Evolutionary conservation across 1,140 invertebrate genomes (phyloP), one percentile per base, ranked within the genome.

Genomic region (Scylla paramamosain): DNA sequence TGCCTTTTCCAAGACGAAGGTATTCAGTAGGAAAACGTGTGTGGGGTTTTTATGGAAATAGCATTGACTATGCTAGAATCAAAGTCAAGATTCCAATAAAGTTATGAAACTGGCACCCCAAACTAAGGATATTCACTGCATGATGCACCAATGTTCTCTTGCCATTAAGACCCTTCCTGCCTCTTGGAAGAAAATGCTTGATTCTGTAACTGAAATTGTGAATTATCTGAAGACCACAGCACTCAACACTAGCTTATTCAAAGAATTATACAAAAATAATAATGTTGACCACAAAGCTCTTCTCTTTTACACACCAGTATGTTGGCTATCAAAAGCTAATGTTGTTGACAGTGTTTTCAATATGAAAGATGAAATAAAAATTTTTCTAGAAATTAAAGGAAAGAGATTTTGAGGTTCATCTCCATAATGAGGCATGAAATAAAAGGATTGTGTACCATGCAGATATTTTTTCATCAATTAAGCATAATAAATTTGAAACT

Each of bases 151-250:
- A 52, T 94, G 92, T 92, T 89, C 83, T 77, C 90, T 94, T 25
- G 93, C 39, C 45, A 92, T 46, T 94, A 91, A 90, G 82, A 92
- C 39, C n/a, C 91, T 95, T 25, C 90, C 94, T 28, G 96, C 48
- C 95, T 96, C 94, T 95, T 97, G 96, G 91, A 31, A 91, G 52
- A 48, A 92, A 91, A 93, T 96, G 48, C 94, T 96, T 90, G 87
- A 96, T 84, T 77, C 92, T 48, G 32, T 93, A 87, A 82, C 96
- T 28, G 95, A 96, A 94, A 95, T 96, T 29, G 96, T 96, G 82
- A 96, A 96, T 95, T 95, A 67, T 52, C 92, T 96, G 25, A 96
- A 96, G 90, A 84, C 95, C 28, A 32, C 48, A 89, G 89, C 91
- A 59, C 95, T 95, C 92, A 95, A 96, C 32, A 93, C 87, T 82